Base-by-base conservation (phyloP, 2,888 invertebrate genomes). In the Archips crataeganus region DNA sequence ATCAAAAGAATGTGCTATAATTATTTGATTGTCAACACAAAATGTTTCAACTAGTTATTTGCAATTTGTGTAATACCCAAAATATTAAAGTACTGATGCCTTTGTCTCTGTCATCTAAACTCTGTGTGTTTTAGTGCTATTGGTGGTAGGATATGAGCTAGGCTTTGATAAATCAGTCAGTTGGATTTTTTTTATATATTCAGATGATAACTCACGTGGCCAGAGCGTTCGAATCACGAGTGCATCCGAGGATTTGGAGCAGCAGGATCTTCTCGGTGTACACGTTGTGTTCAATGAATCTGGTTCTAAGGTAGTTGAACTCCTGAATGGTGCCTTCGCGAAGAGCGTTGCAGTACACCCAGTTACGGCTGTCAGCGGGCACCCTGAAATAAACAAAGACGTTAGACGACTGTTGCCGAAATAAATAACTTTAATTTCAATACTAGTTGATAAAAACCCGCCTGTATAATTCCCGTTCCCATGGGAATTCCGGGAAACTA, bases 331-430 rank as follows among this genome's bases (percentile, higher is more conserved):
- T 90, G 0, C 97, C 97, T 45, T 95, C 85, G n/a, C 96, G 95
- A 9, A 98, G 92, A 1, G 95, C 97, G 32, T 95, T 96, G 84
- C 98, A 98, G 89, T 98, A 98, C 0, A 98, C 97, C 67, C 96
- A 95, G 36, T 95, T 88, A 68, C 97, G 96, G 67, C 96, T 93
- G 76, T 94, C 92, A 0, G 83, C 85, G 71, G 87, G 84, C 0
- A 94, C 93, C 15, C 94, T 94, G 71, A 64, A 64, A 54, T 60
- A 76, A 34, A n/a, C 11, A 9, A 8, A 45, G 13, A 13, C 23
- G 11, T 10, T 57, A 32, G 3, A 32, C 32, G 2, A 11, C 32
- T 32, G 10, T 11, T 32, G 6, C 39, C 4, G 10, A 23, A 32
- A 23, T 8, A 6, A 51, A 8, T 2, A n/a, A 39, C 39, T 4